A percentile compares a stretch with the other conserved stretches of the same genome.
phyloP scores from a whole-genome alignment of 2,113 vertebrate species.

The Cygnus atratus region DNA sequence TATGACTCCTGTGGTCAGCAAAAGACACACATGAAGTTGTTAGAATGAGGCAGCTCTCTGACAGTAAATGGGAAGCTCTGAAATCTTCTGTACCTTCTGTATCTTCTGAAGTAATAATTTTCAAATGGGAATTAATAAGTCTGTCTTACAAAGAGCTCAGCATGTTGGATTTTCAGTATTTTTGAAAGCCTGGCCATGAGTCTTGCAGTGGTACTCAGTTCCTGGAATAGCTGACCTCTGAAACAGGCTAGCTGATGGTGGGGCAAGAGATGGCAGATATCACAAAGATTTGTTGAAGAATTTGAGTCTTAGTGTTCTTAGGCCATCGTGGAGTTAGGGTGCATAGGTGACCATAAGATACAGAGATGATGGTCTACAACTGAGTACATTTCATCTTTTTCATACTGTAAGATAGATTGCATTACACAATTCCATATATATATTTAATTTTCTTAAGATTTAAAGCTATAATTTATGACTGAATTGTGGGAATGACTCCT shows the following conservation, averaged over 20 bases:
- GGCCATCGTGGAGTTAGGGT: background rate
- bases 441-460: background rate
- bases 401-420: background rate
- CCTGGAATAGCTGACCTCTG: background rate
- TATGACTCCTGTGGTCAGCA: background rate
- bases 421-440: background rate
- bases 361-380: background rate
- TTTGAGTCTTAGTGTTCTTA: background rate
- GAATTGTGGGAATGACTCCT: background rate
- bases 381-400: background rate
- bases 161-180: background rate
- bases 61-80: background rate
- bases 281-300: background rate
- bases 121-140: background rate
- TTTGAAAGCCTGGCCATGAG: background rate
- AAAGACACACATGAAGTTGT: background rate
- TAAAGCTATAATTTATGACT: background rate
- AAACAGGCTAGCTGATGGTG: background rate
- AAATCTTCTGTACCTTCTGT: background rate
- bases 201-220: background rate
- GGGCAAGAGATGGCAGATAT: background rate
- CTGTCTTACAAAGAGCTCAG: background rate
- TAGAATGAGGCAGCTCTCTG: background rate
- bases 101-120: background rate
- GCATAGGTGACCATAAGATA: background rate